Evolutionary conservation across 2,888 invertebrate species (phyloP).

Genomic region (Lithosia quadra): DNA sequence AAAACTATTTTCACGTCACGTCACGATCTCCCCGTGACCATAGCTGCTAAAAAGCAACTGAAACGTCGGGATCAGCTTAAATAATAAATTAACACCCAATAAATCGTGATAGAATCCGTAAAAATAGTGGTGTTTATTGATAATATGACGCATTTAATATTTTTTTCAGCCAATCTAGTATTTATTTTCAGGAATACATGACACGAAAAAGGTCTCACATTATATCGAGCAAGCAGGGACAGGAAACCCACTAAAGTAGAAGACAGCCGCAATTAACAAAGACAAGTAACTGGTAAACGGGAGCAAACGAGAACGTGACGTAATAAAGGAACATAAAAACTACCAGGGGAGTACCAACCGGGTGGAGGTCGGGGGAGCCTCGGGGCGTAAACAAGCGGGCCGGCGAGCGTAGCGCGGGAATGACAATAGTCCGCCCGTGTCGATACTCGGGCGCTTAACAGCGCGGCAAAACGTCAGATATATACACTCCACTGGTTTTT

Average conservation of each 20-base stretch:
- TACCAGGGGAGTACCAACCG: slow-evolving; percentile 47
- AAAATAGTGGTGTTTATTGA: too few species aligned
- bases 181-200: not conserved
- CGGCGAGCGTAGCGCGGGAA: slow-evolving; percentile 43
- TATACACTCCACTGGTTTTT: slow-evolving; percentile 49
- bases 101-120: too few species aligned
- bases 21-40: too few species aligned
- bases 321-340: slow-evolving; percentile 58
- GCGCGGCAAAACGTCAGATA: slow-evolving; percentile 54
- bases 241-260: slow-evolving; percentile 54
- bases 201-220: not conserved
- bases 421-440: slow-evolving; percentile 46
- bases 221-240: not conserved
- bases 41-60: too few species aligned
- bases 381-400: slow-evolving; percentile 57
- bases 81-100: too few species aligned
- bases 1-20: too few species aligned
- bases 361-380: slow-evolving; percentile 50
- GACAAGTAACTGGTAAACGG: slow-evolving; percentile 55
- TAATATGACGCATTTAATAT: not conserved
- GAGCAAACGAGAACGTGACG: slow-evolving; percentile 58
- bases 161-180: not conserved
- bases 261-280: slow-evolving; percentile 62
- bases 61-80: too few species aligned
- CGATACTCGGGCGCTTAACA: slow-evolving; percentile 52